A percentile compares a stretch with the other conserved stretches of the same genome.
phyloP scores from a whole-genome alignment of 2,113 vertebrate species.

The Glareola pratincola region DNA sequence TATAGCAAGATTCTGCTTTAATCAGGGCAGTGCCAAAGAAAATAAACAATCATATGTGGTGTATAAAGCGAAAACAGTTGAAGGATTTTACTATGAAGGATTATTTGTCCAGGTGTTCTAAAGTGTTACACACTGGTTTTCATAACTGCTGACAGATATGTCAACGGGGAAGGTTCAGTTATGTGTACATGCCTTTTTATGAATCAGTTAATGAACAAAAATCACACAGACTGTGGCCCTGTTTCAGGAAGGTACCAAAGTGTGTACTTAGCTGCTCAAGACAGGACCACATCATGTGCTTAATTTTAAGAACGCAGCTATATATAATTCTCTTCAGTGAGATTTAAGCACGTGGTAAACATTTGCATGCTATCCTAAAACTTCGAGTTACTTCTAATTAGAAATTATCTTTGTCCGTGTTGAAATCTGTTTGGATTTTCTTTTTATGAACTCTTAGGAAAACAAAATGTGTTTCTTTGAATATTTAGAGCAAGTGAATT shows the following conservation, averaged over 20 bases:
- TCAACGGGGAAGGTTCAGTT: constrained; percentile 3
- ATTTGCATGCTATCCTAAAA: background rate
- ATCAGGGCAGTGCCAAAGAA: constrained; percentile 54
- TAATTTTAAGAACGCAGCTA: background rate
- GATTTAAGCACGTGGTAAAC: background rate
- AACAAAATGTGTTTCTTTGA: background rate
- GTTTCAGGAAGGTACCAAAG: background rate
- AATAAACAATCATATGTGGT: constrained; percentile 55
- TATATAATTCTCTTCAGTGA: background rate
- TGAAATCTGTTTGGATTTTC: background rate
- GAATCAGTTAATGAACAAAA: background rate
- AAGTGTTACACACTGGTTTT: constrained; percentile 41
- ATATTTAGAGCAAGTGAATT: background rate
- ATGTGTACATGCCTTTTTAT: background rate
- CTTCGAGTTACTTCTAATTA: background rate
- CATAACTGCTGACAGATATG: constrained; percentile 49
- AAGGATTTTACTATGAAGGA: constrained; percentile 50
- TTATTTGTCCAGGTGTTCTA: constrained; percentile 72
- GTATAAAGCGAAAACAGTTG: constrained; percentile 49
- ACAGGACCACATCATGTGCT: background rate
- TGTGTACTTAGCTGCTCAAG: background rate
- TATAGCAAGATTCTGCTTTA: constrained; percentile 39
- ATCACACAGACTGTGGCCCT: background rate
- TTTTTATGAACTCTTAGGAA: background rate
- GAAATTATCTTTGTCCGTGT: background rate